phyloP scores from a whole-genome alignment of 2,113 vertebrate species.

The Ageneiosus marmoratus region DNA sequence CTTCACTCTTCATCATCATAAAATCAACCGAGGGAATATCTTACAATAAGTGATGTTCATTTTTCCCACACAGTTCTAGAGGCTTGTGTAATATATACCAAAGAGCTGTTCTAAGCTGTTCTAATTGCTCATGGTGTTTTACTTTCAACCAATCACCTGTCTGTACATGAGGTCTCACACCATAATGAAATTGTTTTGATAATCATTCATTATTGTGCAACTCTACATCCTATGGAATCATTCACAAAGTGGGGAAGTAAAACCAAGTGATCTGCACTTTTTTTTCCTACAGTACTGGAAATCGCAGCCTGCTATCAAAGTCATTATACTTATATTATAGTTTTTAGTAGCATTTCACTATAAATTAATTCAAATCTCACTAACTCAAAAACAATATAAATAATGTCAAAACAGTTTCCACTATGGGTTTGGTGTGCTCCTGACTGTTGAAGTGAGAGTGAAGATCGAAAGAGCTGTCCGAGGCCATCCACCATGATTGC shows the following conservation, averaged over 20 bases:
- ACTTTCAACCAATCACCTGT: background rate
- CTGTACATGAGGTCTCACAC: background rate
- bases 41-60: background rate
- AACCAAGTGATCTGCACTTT: background rate
- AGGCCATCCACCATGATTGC: no score
- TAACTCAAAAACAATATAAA: background rate
- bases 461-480: no score
- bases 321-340: background rate
- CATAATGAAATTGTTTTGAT: background rate
- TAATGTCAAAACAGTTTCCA: background rate
- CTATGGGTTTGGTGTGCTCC: no score
- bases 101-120: background rate
- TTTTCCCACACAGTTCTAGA: background rate
- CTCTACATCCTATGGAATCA: background rate
- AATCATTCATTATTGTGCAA: background rate
- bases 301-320: background rate
- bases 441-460: no score
- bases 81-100: background rate
- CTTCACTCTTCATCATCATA: background rate
- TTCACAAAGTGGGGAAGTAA: background rate
- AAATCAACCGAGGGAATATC: background rate
- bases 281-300: background rate
- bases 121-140: background rate
- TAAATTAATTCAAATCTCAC: background rate
- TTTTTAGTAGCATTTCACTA: background rate